A percentile compares a stretch with the other conserved stretches of the same genome.
Conservation (phyloP, 2,113 vertebrate species). For the Callipepla squamata region DNA sequence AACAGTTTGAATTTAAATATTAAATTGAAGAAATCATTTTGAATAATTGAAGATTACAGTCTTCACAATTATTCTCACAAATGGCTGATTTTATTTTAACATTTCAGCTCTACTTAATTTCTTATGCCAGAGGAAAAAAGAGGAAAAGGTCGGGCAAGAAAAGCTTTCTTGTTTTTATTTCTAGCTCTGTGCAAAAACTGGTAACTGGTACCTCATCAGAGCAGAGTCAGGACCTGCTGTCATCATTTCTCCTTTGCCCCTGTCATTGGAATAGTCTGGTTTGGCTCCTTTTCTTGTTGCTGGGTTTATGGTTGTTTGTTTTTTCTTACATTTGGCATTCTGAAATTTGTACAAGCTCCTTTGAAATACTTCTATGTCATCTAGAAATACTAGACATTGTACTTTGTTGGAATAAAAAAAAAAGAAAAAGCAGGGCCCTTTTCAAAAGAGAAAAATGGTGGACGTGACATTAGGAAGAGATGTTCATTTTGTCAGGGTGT, state of each 20-base stretch:
- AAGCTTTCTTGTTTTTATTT: background rate
- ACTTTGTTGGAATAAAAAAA: background rate
- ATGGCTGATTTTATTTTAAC: constrained; percentile 1
- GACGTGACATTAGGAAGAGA: background rate
- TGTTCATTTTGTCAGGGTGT: background rate
- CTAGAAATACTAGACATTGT: background rate
- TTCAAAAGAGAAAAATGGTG: background rate
- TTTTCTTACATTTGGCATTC: background rate
- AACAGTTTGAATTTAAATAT: constrained; percentile 8
- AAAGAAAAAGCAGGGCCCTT: background rate
- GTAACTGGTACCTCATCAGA: background rate
- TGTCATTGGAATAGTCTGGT: background rate
- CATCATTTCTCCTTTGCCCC: background rate
- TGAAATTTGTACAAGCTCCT: background rate
- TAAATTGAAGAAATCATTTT: background rate
- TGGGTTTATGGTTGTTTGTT: background rate
- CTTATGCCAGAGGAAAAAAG: background rate
- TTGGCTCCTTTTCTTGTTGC: background rate
- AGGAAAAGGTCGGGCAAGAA: background rate
- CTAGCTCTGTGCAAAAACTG: background rate
- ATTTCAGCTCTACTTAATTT: background rate
- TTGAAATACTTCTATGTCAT: background rate
- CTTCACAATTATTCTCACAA: background rate
- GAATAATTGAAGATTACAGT: constrained; percentile 16
- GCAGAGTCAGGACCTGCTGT: background rate